These are phyloP conservation scores for Idaea straminata DNA, from an alignment of 2,888 invertebrate genomes.

Conservation along the genomic window DNA sequence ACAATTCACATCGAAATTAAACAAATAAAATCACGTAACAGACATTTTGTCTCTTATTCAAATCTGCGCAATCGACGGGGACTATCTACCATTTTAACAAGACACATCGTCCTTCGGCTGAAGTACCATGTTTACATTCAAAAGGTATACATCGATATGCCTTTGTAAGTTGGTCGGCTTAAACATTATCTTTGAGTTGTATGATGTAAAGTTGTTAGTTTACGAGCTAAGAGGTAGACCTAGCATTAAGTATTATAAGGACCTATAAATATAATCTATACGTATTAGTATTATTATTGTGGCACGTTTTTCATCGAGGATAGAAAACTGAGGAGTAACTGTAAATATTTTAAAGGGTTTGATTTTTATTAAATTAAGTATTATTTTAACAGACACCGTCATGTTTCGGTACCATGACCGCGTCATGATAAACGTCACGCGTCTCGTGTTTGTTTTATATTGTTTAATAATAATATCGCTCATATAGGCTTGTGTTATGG, in stretches of 20 bases:
- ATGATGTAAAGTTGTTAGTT: not conserved
- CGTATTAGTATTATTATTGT: too few species aligned
- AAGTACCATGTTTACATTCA: not conserved
- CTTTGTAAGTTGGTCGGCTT: not conserved
- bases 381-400: too few species aligned
- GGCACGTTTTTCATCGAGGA: too few species aligned
- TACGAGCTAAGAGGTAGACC: not conserved
- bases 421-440: too few species aligned
- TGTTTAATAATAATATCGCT: too few species aligned
- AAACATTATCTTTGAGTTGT: not conserved
- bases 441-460: too few species aligned
- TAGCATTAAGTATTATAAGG: not conserved
- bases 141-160: not conserved
- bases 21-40: constrained; percentile 15
- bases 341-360: too few species aligned
- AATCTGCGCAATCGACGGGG: not conserved
- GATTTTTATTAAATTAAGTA: too few species aligned
- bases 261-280: too few species aligned
- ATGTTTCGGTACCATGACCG: too few species aligned
- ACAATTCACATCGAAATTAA: not conserved
- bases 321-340: too few species aligned
- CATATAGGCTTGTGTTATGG: too few species aligned
- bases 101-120: constrained; percentile 1
- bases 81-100: not conserved
- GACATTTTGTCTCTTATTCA: constrained; percentile 3